Conservation (phyloP, 53 echinoderm and acorn worm species). For the Hippasteria phrygiana region DNA sequence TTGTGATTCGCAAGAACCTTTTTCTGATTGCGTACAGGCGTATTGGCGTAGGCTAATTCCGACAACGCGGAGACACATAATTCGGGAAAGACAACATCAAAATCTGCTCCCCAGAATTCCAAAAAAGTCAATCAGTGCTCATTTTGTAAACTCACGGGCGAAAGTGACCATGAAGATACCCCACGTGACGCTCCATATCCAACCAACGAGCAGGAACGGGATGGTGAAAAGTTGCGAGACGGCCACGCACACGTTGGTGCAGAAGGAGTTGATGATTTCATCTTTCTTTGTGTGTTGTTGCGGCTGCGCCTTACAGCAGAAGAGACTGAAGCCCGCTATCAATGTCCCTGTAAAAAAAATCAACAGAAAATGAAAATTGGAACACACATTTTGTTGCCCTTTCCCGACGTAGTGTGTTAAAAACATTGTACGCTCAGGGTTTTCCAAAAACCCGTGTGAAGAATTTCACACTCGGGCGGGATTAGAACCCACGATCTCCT, state of each 20-base stretch:
- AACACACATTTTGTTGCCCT: not conserved
- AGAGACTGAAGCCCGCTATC: conserved; percentile 84
- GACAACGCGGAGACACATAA: too few species aligned
- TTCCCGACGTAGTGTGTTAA: too few species aligned
- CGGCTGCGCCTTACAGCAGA: conserved; percentile 73
- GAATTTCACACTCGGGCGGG: too few species aligned
- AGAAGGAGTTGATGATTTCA: conserved; percentile 73
- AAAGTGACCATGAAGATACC: conserved; percentile 87
- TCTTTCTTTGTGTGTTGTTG: conserved; percentile 80
- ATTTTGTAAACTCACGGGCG: conserved; percentile 76
- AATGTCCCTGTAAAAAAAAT: conserved; percentile 72
- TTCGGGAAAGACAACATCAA: too few species aligned
- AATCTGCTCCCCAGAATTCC: too few species aligned
- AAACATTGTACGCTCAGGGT: too few species aligned
- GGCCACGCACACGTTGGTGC: conserved; percentile 91
- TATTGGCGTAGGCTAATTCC: too few species aligned
- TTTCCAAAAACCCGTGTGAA: too few species aligned
- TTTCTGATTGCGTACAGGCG: too few species aligned
- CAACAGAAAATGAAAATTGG: not conserved
- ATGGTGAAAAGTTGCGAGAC: conserved; percentile 92
- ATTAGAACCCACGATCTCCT: too few species aligned
- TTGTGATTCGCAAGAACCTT: too few species aligned
- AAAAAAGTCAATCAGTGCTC: too few species aligned
- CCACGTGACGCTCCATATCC: conserved; percentile 99
- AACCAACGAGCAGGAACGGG: conserved; percentile 92